Base-by-base conservation (phyloP, 1,140 invertebrate species). In the Himalopsyche phryganea region DNA sequence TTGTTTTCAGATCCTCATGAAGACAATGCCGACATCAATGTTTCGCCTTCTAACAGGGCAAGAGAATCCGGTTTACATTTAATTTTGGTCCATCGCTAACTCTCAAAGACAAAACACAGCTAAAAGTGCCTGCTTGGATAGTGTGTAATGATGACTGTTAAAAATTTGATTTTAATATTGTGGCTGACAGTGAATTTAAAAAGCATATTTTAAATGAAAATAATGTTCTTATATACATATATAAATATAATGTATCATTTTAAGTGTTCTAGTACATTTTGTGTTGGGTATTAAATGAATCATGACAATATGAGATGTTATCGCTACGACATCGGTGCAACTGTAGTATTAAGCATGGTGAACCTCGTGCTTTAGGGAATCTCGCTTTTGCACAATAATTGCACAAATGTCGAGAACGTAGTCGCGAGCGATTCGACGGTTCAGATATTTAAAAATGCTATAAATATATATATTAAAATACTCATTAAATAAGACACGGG, bases 21-120 rank as follows among this genome's bases (percentile, higher is more conserved):
- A 98, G 79, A 99, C 97, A 47, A 99, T 99, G 97, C 97, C 97
- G 61, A 99, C 97, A 57, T 98, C 97, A 48, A 98, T 99, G 92
- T 99, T 98, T 82, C 86, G 96, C 68, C 81, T 99, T 71, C 80
- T 99, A 69, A 99, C 97, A 57, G 97, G 97, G 54, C 97, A 99
- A 80, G 97, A 99, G 80, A 94, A 94, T 71, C 97, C 97, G 66
- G 91, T 98, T 77, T 99, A 98, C 79, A 98, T 99, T 80, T 92
- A 89, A 88, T 67, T 72, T 65, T 64, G 65, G 55, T 54, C 55
- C 52, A 47, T 19, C 18, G 41, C 36, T 32, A 40, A 28, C 13
- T 20, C 28, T 46, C 19, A 20, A 44, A 56, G 38, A 41, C 40
- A 41, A 57, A 42, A 50, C 48, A 53, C 51, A 63, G 61, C 61